Percentiles rank a stretch among this genome's conserved stretches.
These are phyloP conservation scores for Lamproptera curius DNA, from an alignment of 2,888 invertebrate species.

Conservation along the genomic window DNA sequence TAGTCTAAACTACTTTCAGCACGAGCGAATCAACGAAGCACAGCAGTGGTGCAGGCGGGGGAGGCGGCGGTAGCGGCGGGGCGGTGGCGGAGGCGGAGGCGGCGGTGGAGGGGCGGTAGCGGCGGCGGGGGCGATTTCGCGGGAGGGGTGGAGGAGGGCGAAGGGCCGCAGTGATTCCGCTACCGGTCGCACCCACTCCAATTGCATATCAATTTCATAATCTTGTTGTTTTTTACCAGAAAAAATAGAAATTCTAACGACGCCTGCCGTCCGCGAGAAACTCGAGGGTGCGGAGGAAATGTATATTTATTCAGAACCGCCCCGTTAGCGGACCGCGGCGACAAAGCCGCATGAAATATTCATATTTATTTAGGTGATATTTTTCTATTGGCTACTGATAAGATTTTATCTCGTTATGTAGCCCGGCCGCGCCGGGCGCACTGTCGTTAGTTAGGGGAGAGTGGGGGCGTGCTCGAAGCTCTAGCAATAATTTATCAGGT, in stretches of 20 bases:
- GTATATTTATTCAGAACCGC: constrained; percentile 38
- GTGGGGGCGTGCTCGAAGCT: constrained; percentile 57
- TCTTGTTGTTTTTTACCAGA: constrained; percentile 72
- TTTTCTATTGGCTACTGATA: constrained; percentile 78
- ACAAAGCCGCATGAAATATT: constrained; percentile 55
- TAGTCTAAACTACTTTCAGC: too few species aligned
- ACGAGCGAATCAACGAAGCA: constrained; percentile 49
- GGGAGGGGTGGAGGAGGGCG: constrained; percentile 38
- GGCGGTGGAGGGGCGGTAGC: constrained; percentile 28
- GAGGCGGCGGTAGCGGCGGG: constrained; percentile 31
- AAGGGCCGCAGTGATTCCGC: constrained; percentile 52
- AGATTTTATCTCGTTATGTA: constrained; percentile 71
- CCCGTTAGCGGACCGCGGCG: constrained; percentile 38
- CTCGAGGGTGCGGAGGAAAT: constrained; percentile 30
- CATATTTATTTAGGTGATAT: constrained; percentile 78
- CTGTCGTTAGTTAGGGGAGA: constrained; percentile 49
- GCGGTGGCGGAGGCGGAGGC: constrained; percentile 27
- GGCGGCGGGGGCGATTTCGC: constrained; percentile 32
- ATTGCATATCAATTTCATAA: constrained; percentile 65
- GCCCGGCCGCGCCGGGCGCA: constrained; percentile 53
- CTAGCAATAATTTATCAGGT: constrained; percentile 78
- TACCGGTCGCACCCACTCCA: constrained; percentile 26
- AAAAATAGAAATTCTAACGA: constrained; percentile 57
- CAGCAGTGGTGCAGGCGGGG: constrained; percentile 30
- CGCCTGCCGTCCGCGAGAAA: constrained; percentile 30